These are phyloP conservation scores for Ctenochaetus hawaiiensis DNA, from an alignment of 2,797 vertebrate species.

Conservation along the genomic window DNA sequence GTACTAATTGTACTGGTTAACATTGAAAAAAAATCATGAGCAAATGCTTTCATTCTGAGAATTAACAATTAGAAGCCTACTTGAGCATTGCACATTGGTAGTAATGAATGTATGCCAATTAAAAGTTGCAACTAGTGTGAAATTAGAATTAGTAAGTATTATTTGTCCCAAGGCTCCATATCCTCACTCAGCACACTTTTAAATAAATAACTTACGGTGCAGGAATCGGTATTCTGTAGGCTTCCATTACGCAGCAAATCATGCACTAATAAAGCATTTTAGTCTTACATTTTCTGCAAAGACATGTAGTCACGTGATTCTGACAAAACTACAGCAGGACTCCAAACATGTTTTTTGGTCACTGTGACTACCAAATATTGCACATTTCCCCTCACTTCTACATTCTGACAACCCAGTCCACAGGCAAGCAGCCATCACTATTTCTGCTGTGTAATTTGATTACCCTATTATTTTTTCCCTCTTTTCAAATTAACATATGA, in stretches of 20 bases:
- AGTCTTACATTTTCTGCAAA: background rate
- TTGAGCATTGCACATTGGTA: background rate
- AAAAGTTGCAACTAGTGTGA: background rate
- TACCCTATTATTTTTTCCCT: background rate
- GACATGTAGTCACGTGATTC: background rate
- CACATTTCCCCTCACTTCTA: background rate
- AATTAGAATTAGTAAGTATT: background rate
- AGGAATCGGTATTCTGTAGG: background rate
- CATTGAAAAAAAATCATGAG: background rate
- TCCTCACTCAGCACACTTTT: background rate
- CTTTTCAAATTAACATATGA: background rate
- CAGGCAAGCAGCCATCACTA: background rate
- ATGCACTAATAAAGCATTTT: background rate
- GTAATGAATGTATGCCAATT: background rate
- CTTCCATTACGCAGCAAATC: background rate
- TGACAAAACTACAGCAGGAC: background rate
- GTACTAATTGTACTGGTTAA: background rate
- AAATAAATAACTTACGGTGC: background rate
- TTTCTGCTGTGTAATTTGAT: constrained; percentile 5
- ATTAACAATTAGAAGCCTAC: background rate
- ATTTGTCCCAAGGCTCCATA: background rate
- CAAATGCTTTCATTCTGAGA: background rate
- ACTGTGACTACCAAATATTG: background rate
- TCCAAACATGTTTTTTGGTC: background rate
- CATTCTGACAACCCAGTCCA: background rate